Evolutionary conservation across 2,797 vertebrate species (phyloP).

Genomic region (Sylvia borin): DNA sequence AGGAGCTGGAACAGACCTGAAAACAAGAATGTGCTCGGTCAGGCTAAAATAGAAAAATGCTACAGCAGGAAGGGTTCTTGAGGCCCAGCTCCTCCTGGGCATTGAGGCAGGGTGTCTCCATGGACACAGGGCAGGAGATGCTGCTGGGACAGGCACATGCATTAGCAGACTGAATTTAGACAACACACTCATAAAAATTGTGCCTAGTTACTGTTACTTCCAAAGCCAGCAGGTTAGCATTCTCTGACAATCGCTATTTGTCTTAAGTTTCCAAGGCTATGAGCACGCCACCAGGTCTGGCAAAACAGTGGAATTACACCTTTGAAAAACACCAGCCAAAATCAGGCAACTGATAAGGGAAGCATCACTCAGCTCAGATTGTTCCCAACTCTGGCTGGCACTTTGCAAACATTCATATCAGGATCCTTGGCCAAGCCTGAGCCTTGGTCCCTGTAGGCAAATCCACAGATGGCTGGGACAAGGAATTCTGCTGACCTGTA

Average conservation of each 20-base stretch:
- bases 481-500: too few species aligned
- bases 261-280: background rate
- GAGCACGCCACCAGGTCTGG: rapidly evolving
- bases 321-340: background rate
- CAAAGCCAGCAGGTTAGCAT: background rate
- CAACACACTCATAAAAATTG: background rate
- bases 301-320: background rate
- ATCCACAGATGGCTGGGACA: too few species aligned
- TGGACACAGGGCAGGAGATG: background rate
- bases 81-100: background rate
- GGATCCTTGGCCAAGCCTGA: background rate
- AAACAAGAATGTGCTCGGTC: background rate
- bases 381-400: background rate
- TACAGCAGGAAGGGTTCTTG: background rate
- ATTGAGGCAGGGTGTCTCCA: background rate
- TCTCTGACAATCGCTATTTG: background rate
- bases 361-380: background rate
- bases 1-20: background rate
- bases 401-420: background rate
- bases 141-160: background rate
- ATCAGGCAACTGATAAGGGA: background rate
- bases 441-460: background rate
- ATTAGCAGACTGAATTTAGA: background rate
- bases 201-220: background rate
- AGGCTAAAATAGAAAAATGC: background rate